Evolutionary conservation across 2,797 vertebrate species (phyloP), one percentile per base, ranked within the genome.

Genomic region (Limosa lapponica): DNA sequence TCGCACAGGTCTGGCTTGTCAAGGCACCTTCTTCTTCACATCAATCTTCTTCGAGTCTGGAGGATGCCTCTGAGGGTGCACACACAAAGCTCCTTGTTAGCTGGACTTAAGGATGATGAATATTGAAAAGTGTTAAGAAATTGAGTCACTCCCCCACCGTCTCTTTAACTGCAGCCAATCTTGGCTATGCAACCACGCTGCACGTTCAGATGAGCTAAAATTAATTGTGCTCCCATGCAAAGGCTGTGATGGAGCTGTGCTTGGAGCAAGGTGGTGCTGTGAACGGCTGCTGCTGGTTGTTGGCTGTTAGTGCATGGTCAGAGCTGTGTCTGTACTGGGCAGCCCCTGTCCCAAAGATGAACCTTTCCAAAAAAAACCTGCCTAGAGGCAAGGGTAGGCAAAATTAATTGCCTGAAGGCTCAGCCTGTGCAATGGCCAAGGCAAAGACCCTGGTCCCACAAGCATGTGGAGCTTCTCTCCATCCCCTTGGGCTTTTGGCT

Each of bases 261-360:
- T 78, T 44, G 44, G 46, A 91, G 59, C 17, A 14, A 11, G 2
- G 0, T 2, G 1, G 27, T 1, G 0, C 43, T 28, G n/a, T 5
- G 23, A 87, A 11, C 67, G 43, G 48, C 52, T 75, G 83, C n/a
- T 67, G 48, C 10, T 71, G 34, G 30, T n/a, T 44, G 17, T 30
- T 84, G 39, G 10, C 28, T 46, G 32, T 43, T 34, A 61, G 34
- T 65, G 41, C 13, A 1, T 5, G 10, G 46, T 4, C 54, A 65
- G 55, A 59, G n/a, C 61, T 55, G 19, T 27, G 11, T 16, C 62
- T n/a, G 13, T 32, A 13, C 46, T 7, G n/a, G 65, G 57, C 30
- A 88, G 48, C 32, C 19, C 34, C 51, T 25, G 5, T 64, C 55
- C 16, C 32, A 36, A 0, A 70, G 43, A 25, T 13, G 2, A 64